Evolutionary conservation across 2,888 invertebrate species (phyloP).

Genomic region (Drosophila paramelanica): DNA sequence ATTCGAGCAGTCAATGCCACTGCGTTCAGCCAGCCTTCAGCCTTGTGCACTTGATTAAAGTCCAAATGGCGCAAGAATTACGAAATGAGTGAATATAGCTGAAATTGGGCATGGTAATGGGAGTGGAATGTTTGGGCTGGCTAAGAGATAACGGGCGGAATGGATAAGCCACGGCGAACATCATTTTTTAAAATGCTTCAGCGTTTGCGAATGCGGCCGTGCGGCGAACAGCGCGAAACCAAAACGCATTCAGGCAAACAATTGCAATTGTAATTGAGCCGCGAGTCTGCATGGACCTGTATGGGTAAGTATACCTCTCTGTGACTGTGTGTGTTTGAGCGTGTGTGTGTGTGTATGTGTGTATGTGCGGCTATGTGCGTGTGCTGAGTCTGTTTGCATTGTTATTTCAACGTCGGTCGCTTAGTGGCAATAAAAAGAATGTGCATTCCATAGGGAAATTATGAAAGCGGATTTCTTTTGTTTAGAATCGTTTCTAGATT

Average conservation of each 20-base stretch:
- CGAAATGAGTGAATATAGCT: conserved; percentile 52
- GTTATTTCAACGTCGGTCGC: conserved; percentile 77
- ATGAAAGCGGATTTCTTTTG: conserved; percentile 82
- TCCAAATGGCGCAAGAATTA: conserved; percentile 56
- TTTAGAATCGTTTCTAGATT: conserved; percentile 80
- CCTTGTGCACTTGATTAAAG: conserved; percentile 68
- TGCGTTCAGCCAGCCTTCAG: conserved; percentile 25
- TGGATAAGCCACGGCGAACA: conserved; percentile 62
- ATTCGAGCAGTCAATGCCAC: conserved; percentile 32
- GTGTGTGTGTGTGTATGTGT: conserved; percentile 12
- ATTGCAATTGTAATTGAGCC: conserved; percentile 81
- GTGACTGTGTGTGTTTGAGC: conserved; percentile 4
- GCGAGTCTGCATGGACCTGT: conserved; percentile 64
- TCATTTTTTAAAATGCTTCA: conserved; percentile 71
- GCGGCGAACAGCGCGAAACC: conserved; percentile 65
- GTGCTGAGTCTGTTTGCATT: conserved; percentile 68
- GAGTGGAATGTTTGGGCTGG: not conserved
- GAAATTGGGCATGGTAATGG: conserved; percentile 19
- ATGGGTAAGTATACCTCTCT: conserved; percentile 34
- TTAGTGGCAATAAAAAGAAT: conserved; percentile 82
- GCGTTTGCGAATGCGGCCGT: conserved; percentile 58
- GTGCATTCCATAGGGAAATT: conserved; percentile 80
- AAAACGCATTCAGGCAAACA: conserved; percentile 81
- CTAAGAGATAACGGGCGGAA: not conserved
- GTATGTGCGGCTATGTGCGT: conserved; percentile 24